Base-by-base conservation (phyloP, 2,797 vertebrate genomes). In the Ctenosaura bakeri region DNA sequence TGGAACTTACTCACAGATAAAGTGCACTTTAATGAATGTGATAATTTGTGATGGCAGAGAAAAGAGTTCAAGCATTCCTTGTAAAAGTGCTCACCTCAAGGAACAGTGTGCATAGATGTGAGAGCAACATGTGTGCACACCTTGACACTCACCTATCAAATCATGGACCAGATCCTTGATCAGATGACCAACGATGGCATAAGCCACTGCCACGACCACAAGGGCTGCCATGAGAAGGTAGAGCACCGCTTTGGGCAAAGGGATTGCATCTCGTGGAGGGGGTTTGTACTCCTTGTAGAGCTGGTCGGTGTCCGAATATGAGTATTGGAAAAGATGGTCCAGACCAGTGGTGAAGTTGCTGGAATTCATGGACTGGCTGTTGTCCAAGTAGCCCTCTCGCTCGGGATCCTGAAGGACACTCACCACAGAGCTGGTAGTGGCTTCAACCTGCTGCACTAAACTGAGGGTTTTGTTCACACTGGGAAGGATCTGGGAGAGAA, bases 81-180 rank as follows among this genome's bases (percentile, higher is more conserved):
- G 20, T 77, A 38, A 69, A 87, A 82, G 54, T 76, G 80, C 35
- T 8, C 59, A 38, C 26, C 29, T n/a, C 38, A n/a, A 50, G 32
- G 29, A 50, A 62, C 42, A 35, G 3, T 83, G 71, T 18, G 54
- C 26, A 59, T 56, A 18, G 79, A 24, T 20, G 32, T 26, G 26
- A 62, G 10, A 54, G 32, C 42, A 87, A 84, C 38, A 6, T 0
- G 0, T 0, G 0, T 42, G 71, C 89, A 8, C 13, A 59, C 77
- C 91, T 64, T 74, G 0, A 0, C 90, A 97, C 97, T 96, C 97
- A 98, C 98, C 98, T 88, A 98, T 96, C 88, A 98, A 98, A 92
- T 98, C 98, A 4, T 98, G 98, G 54, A 98, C 94, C 89, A 99
- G 98, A 94, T 99, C 98, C 96, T 98, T 98, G 92, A 99, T 97